Base-by-base conservation (phyloP, 2,113 vertebrate genomes). In the Peromyscus californicus region DNA sequence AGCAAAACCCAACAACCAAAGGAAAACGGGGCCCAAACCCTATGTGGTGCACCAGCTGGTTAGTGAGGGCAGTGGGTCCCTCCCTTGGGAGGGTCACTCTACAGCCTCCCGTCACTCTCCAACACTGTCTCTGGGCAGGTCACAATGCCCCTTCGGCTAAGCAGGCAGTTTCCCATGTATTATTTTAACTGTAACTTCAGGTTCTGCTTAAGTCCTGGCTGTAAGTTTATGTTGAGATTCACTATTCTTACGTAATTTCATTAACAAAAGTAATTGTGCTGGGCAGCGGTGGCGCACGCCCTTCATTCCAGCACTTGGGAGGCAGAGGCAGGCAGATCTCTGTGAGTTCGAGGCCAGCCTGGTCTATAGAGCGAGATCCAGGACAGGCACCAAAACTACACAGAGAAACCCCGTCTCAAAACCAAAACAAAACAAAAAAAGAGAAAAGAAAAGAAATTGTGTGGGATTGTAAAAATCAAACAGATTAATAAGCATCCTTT, bases 401-500 rank as follows among this genome's bases (percentile, higher is more conserved):
- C 45, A 48, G 45, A 48, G 45, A 48, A 48, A 48, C 45, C 4
- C 45, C 6, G 45, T 48, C 45, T 48, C 45, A 48, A 48, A 48
- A 48, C 4, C 4, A 48, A 48, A 48, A 48, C 22, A 21, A 63
- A 63, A 63, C 61, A 63, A 63, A 63, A 22, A 17, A 63, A 63
- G 3, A 63, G 3, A 17, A 63, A 95, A 91, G 75, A 89, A 76
- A 83, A 90, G 36, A 86, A 33, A 69, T 33, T 69, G 67, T 33
- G 67, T 69, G 2, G 2, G 5, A 61, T 61, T 36, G 31, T 69
- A 69, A 69, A 33, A 69, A 69, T 69, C 78, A 90, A 83, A 63
- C 48, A 86, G 36, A 72, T 67, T 83, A 61, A 91, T 94, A 93
- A 65, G 54, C 86, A 54, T 89, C 24, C 45, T 90, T 89, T 97